A percentile compares a stretch with the other conserved stretches of the same genome.
Evolutionary conservation across 2,888 invertebrate species (phyloP).

Genomic region (Spialia ferax): DNA sequence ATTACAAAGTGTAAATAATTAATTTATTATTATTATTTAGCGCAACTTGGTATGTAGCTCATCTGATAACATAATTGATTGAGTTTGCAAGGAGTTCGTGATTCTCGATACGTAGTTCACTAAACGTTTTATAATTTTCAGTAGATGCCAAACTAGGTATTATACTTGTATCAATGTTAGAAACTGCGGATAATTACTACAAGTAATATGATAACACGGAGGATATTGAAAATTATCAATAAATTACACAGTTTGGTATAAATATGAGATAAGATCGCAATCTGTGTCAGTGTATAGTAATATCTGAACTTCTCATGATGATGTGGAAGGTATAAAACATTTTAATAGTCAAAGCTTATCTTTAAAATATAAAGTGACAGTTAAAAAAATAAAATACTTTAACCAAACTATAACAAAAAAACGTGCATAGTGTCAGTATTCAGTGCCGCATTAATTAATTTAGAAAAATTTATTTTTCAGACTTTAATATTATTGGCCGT

Average conservation of each 20-base stretch:
- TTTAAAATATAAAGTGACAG: not conserved
- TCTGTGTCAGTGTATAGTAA: slow-evolving; percentile 25
- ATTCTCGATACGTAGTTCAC: slow-evolving; percentile 8
- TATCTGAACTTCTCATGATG: slow-evolving; percentile 29
- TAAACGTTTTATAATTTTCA: slow-evolving; percentile 32
- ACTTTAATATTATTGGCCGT: slow-evolving; percentile 27
- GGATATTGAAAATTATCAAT: slow-evolving; percentile 57
- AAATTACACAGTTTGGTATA: slow-evolving; percentile 56
- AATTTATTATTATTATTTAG: not conserved
- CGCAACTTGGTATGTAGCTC: not conserved
- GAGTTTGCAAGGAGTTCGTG: slow-evolving; percentile 21
- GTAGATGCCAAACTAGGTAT: slow-evolving; percentile 31
- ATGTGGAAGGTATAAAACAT: slow-evolving; percentile 36
- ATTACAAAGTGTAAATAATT: not conserved
- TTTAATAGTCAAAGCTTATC: not conserved
- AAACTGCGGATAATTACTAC: slow-evolving; percentile 34
- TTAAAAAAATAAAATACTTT: not conserved
- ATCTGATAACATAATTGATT: slow-evolving; percentile 16
- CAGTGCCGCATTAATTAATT: not conserved
- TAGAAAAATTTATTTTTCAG: slow-evolving; percentile 13
- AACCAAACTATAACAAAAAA: not conserved
- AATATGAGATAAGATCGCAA: slow-evolving; percentile 44
- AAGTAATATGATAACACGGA: slow-evolving; percentile 48
- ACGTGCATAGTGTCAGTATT: not conserved
- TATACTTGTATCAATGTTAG: slow-evolving; percentile 34